Conservation (phyloP, 2,888 invertebrate species). For the Cataglyphis altisquamis region DNA sequence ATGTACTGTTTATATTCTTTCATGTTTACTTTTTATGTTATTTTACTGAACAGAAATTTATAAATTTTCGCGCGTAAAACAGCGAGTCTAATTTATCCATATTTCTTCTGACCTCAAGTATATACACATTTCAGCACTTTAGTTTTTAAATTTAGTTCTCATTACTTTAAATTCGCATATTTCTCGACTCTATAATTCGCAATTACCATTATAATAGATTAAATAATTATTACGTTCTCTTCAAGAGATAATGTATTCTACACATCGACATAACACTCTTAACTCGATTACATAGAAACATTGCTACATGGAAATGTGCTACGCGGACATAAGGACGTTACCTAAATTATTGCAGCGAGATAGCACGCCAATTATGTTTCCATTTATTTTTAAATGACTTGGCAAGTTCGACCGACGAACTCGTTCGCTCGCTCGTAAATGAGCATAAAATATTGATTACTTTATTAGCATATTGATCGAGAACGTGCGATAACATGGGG, state of each 20-base stretch:
- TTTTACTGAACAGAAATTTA: background rate
- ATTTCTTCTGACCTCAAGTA: background rate
- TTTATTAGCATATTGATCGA: slow-evolving; percentile 41
- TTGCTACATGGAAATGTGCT: background rate
- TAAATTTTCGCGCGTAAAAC: background rate
- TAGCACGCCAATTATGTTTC: slow-evolving; percentile 25
- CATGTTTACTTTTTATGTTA: background rate
- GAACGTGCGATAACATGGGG: slow-evolving; percentile 29
- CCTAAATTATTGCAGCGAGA: slow-evolving; percentile 33
- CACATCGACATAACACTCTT: background rate
- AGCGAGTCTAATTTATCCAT: background rate
- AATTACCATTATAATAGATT: background rate
- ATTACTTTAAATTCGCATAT: background rate
- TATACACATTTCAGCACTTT: background rate
- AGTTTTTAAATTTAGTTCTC: background rate
- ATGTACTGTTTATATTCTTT: background rate
- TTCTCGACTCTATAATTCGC: background rate
- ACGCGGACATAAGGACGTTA: slow-evolving; percentile 7
- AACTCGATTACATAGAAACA: slow-evolving; percentile 10
- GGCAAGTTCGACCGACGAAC: slow-evolving; percentile 11
- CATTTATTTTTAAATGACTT: slow-evolving; percentile 51
- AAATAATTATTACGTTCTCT: background rate
- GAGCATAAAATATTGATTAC: slow-evolving; percentile 50
- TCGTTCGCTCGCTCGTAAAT: slow-evolving; percentile 25
- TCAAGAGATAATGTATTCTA: background rate